A percentile compares a stretch with the other conserved stretches of the same genome.
phyloP scores from a whole-genome alignment of 2,797 vertebrate species.

The Spheniscus humboldti region DNA sequence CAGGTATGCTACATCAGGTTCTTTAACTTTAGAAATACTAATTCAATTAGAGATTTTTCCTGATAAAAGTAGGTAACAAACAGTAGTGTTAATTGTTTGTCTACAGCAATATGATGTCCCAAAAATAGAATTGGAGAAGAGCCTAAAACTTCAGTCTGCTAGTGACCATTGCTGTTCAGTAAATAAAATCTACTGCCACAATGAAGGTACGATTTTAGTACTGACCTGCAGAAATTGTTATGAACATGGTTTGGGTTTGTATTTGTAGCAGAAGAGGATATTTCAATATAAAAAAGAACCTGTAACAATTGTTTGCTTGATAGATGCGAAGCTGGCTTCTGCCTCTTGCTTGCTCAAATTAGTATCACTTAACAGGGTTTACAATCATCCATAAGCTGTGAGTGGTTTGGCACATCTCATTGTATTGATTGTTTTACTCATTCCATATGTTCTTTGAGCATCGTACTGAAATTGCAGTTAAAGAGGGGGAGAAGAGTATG shows the following conservation, averaged over 20 bases:
- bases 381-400: neutral
- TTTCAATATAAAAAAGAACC: neutral
- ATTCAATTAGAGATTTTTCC: neutral
- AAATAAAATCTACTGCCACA: neutral
- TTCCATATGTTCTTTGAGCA: neutral
- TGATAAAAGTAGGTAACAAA: neutral
- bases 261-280: neutral
- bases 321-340: neutral
- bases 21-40: neutral
- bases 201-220: neutral
- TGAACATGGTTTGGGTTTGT: neutral
- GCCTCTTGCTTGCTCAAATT: neutral
- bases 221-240: neutral
- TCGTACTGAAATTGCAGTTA: neutral
- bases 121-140: neutral
- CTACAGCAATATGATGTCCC: neutral
- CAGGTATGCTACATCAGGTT: neutral
- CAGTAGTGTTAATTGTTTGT: neutral
- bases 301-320: neutral
- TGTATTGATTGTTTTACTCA: neutral
- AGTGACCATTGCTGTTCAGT: neutral
- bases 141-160: neutral
- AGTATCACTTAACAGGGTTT: neutral
- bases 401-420: neutral
- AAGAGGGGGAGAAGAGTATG: neutral